phyloP scores from a whole-genome alignment of 53 echinoderm and acorn worm genomes.

The Paracentrotus lividus region DNA sequence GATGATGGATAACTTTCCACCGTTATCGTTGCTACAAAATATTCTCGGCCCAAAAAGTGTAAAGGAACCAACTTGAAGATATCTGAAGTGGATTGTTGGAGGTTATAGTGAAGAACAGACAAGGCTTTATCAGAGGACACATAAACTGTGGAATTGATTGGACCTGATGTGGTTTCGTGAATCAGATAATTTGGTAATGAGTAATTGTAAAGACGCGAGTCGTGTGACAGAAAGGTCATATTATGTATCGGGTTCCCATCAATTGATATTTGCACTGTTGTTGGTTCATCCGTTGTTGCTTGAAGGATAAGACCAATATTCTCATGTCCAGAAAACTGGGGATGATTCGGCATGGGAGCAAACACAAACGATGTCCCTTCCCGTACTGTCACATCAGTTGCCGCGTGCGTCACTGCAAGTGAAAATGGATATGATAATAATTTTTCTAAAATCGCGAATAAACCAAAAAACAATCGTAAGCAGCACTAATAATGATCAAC shows the following conservation, averaged over 20 bases:
- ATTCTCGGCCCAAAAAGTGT: neutral
- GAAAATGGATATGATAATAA: no score
- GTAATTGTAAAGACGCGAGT: neutral
- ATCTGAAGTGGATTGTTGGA: neutral
- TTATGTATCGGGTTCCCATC: neutral
- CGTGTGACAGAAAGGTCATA: neutral
- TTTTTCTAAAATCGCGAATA: no score
- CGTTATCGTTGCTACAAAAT: slow-evolving; percentile 21
- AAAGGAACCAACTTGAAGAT: neutral
- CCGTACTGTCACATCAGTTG: neutral
- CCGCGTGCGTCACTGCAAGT: neutral
- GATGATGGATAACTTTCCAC: neutral
- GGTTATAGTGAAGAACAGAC: neutral
- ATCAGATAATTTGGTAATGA: neutral
- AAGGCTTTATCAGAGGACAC: neutral
- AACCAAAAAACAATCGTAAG: no score
- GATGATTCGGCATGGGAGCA: slow-evolving; percentile 15
- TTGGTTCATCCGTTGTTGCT: neutral
- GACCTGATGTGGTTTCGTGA: neutral
- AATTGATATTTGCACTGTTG: neutral
- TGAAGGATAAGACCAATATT: slow-evolving; percentile 45
- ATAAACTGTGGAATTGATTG: neutral
- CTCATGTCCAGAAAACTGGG: neutral
- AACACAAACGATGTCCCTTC: slow-evolving; percentile 16
- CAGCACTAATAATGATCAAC: no score